Base-by-base conservation (phyloP, 2,113 vertebrate species). In the Gnathonemus echidnorhynchus region DNA sequence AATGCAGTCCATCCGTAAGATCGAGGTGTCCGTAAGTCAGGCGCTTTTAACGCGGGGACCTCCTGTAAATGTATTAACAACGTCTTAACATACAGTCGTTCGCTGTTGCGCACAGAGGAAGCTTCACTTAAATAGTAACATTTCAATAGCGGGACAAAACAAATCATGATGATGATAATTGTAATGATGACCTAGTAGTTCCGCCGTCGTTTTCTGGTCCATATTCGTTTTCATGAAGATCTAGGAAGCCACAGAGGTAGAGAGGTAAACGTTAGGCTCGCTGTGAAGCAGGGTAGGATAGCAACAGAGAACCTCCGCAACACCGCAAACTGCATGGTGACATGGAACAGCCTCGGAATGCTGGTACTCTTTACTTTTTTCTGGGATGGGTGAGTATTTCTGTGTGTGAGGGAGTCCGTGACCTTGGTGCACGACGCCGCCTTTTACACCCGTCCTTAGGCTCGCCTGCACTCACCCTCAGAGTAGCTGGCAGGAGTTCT, bases 401-500 rank as follows among this genome's bases (percentile, higher is more conserved):
- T 66, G 24, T 66, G 58, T 66, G 58, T 66, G n/a, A 66, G 58
- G 24, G 24, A 66, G 27, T 27, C 24, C 0, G n/a, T 10, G 58
- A 27, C n/a, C 62, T 70, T 70, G 10, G 62, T 70, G 62, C 62
- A 31, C 10, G 1, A 31, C 10, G 3, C 10, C 27, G 10, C 62
- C n/a, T 13, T 70, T n/a, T 31, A 31, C n/a, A 27, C 62, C 27
- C 27, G 1, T 70, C 31, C 62, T 70, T 11, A 13, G 62, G n/a
- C 3, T 13, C 10, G 9, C n/a, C 86, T 88, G 24, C 74, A 84
- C 88, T 93, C 92, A 95, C 95, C 92, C 90, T 95, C 93, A 98
- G 92, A 98, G 95, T 89, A 98, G 90, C 87, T 91, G 94, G 93
- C 97, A 97, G 0, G 0, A 90, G 10, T 94, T 93, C 91, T 97